phyloP scores from a whole-genome alignment of 2,113 vertebrate species.

The Harpagus bidentatus region DNA sequence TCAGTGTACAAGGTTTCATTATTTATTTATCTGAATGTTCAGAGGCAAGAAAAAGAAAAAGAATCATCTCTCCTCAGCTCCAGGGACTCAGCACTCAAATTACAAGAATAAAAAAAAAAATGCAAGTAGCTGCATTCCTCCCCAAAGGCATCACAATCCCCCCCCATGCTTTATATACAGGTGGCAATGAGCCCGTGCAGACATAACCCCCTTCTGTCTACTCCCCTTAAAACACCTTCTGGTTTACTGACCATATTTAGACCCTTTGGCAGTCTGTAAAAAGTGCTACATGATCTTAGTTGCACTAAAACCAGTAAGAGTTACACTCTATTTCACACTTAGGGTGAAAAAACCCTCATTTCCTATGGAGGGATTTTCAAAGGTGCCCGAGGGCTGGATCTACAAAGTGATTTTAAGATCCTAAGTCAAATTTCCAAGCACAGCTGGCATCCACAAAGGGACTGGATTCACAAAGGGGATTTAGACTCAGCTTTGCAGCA shows the following conservation, averaged over 20 bases:
- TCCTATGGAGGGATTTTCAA: conserved; percentile 23
- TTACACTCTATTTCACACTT: conserved; percentile 28
- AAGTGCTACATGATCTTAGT: conserved; percentile 34
- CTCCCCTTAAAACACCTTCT: conserved; percentile 29
- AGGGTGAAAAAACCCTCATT: background rate
- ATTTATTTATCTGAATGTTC: background rate
- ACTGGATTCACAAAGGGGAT: background rate
- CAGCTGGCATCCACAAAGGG: background rate
- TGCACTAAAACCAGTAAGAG: background rate
- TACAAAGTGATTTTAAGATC: conserved; percentile 21
- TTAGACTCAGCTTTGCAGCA: background rate
- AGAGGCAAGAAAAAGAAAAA: background rate
- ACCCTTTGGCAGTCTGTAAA: conserved; percentile 56
- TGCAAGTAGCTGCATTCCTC: background rate
- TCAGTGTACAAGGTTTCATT: background rate
- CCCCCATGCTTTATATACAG: background rate
- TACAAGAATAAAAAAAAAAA: background rate
- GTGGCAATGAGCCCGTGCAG: background rate
- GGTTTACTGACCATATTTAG: conserved; percentile 44
- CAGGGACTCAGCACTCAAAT: background rate
- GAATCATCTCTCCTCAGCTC: background rate
- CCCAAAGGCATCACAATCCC: background rate
- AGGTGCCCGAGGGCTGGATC: background rate
- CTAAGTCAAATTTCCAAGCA: background rate
- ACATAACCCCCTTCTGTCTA: background rate